Evolutionary conservation across 2,797 vertebrate genomes (phyloP), one percentile per base, ranked within the genome.

Genomic region (Coranthus polyacanthus): DNA sequence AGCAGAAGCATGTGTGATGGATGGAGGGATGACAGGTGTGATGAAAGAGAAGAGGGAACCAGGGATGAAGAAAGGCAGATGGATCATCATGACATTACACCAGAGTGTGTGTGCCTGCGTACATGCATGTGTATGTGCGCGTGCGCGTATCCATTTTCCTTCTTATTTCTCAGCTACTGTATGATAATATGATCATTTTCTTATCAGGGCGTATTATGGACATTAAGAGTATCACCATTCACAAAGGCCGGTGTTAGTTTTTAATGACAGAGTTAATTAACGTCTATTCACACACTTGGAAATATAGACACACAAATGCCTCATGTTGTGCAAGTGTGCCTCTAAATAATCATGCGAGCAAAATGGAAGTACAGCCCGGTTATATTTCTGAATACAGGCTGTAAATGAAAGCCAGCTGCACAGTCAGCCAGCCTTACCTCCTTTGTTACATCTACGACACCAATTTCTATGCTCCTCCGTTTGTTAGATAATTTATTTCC

Each of bases 21-120:
- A 85, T 82, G 65, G 68, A 79, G 80, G 68, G 72, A 82, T 85
- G 71, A 72, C 66, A 72, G 65, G 74, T 85, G 69, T 85, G 81
- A 85, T 82, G 74, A 84, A 86, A 74, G 79, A 84, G 72, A 55
- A 46, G 59, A 69, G 55, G 70, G 67, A 87, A 72, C 65, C 42
- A 42, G 80, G 76, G 75, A 84, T 60, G 72, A 68, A 80, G 71
- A 77, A 75, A 77, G 67, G 72, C 82, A 86, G 80, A 86, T 82
- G 82, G 79, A 82, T 81, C 82, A 78, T 82, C 68, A 76, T 78
- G 78, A 59, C 69, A 69, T 74, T 72, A 72, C 44, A 54, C 62
- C 42, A 16, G 34, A 20, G 69, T 62, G 54, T 63, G 52, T 39
- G 54, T 58, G 32, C 42, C 57, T 37, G 16, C 54, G 6, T 34